Evolutionary conservation across 2,888 invertebrate genomes (phyloP), one percentile per base, ranked within the genome.

Genomic region (Argyresthia albistria): DNA sequence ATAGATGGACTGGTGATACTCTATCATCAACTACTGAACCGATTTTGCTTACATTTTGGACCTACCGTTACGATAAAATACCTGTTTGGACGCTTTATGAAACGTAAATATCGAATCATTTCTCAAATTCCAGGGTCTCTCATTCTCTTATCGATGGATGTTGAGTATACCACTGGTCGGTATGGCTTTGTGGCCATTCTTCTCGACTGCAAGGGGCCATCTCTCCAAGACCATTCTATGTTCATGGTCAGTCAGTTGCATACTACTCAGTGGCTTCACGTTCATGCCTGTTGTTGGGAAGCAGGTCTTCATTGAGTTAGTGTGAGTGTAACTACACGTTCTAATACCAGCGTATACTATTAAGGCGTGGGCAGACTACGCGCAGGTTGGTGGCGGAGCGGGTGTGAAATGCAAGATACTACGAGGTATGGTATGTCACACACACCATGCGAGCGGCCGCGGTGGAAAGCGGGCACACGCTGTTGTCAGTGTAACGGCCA

Each of bases 201-300:
- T 76, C 51, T 70, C 79, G 14, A 63, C 70, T 52, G 63, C 75
- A 52, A 67, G 67, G 57, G 64, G 64, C 46, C 62, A 72, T 57
- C 60, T 81, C 53, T 58, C 69, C 56, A 74, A 43, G 2, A 50
- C 37, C 43, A 62, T 80, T 39, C 69, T 84, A 7, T 45, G 72
- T 14, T 58, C 63, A 52, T 90, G 90, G 90, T 59, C 81, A 3
- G 39, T 68, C 0, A 73, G 88, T 35, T 87, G 88, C 53, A 43
- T 91, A 2, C 54, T 84, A 11, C 79, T 95, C 37, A 89, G 92
- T 45, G 68, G 93, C 46, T 97, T 97, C 76, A 96, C 97, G 3
- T 80, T 94, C 55, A 81, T 96, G 57, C 93, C 96, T 52, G 90
- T 93, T 43, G 92, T 95, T 56, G 93, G 93, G 46, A 90, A 91